phyloP scores from a whole-genome alignment of 2,113 vertebrate species.

The Centropus unirufus region DNA sequence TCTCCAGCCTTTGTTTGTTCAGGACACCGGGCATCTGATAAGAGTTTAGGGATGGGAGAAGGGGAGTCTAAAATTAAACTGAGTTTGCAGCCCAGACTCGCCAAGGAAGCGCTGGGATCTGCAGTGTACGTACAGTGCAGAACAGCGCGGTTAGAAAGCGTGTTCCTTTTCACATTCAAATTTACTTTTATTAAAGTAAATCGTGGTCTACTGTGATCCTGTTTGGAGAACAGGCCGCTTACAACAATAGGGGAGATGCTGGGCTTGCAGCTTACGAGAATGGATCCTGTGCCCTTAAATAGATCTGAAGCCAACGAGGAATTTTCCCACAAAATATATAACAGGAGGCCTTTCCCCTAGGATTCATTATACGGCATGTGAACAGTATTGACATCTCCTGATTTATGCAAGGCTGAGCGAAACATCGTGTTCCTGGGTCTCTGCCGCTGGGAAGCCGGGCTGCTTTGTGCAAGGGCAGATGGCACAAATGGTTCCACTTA shows the following conservation, averaged over 20 bases:
- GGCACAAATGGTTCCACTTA: constrained; percentile 32
- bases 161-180: neutral
- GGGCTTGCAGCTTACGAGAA: neutral
- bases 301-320: constrained; percentile 7
- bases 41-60: neutral
- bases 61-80: neutral
- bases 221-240: neutral
- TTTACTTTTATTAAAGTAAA: neutral
- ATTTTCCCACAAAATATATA: constrained; percentile 21
- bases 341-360: constrained; percentile 6
- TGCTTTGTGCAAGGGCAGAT: neutral
- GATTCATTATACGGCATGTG: constrained; percentile 8
- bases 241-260: neutral
- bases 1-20: neutral
- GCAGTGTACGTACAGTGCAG: too few relatives aligned
- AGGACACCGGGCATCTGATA: neutral
- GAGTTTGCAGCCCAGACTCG: neutral
- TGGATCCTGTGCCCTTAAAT: neutral
- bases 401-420: neutral
- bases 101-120: neutral
- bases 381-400: constrained; percentile 8
- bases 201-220: neutral
- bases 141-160: neutral
- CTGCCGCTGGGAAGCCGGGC: neutral
- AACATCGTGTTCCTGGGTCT: neutral